phyloP scores from a whole-genome alignment of 64 coral and sea anemone genomes.

The Trachythela sp. region DNA sequence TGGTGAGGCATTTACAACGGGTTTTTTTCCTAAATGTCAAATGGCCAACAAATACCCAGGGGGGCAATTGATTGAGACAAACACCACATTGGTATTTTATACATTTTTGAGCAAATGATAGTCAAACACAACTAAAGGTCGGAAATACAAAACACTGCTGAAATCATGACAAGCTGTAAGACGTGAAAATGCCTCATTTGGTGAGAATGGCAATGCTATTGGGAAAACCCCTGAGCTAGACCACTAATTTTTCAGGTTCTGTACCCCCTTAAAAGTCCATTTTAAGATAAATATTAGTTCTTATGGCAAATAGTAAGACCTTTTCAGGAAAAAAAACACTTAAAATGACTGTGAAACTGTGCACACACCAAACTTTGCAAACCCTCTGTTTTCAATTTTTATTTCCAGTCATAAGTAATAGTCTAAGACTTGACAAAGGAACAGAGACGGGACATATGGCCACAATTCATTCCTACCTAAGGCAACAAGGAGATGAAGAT shows the following conservation, averaged over 20 bases:
- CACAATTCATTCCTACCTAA: slow-evolving; percentile 3
- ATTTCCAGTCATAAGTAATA: background rate
- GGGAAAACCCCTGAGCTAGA: background rate
- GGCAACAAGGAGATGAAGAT: background rate
- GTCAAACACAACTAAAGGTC: background rate
- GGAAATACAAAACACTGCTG: background rate
- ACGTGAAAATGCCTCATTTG: too few species aligned
- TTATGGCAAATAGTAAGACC: background rate
- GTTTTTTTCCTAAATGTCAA: too few species aligned
- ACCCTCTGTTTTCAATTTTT: background rate
- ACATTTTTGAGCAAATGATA: too few species aligned
- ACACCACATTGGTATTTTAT: too few species aligned
- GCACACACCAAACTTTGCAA: background rate
- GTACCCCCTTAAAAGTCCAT: background rate
- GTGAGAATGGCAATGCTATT: background rate
- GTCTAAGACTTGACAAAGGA: background rate
- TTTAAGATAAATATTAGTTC: background rate
- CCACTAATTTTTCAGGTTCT: background rate
- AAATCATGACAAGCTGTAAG: background rate
- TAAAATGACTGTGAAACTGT: too few species aligned
- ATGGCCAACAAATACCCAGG: too few species aligned
- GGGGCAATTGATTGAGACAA: too few species aligned
- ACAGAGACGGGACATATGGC: background rate
- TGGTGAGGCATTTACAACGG: too few species aligned
- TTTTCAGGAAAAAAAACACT: background rate